Conservation (phyloP, 2,113 vertebrate species). For the Malurus melanocephalus region DNA sequence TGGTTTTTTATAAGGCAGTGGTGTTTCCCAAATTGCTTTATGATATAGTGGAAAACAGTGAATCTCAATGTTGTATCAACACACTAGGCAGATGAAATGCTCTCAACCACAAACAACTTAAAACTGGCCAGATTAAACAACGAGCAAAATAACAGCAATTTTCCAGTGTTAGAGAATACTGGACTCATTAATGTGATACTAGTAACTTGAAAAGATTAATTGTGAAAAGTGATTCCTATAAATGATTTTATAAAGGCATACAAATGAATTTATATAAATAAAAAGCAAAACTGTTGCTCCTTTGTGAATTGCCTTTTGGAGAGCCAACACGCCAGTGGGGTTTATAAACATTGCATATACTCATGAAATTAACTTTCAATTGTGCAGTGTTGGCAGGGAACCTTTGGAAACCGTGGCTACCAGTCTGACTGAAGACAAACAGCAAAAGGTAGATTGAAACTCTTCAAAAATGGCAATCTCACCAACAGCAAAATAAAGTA, state of each 20-base stretch:
- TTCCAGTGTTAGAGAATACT: background rate
- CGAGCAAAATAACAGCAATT: background rate
- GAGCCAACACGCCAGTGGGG: background rate
- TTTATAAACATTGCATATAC: background rate
- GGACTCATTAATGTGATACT: background rate
- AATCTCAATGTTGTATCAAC: background rate
- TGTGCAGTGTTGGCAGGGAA: background rate
- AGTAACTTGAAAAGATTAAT: background rate
- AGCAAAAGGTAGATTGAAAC: background rate
- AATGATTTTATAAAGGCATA: background rate
- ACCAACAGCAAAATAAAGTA: background rate
- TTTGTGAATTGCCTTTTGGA: background rate
- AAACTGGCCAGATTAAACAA: constrained; percentile 2
- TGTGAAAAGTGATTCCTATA: background rate
- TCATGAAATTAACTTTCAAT: background rate
- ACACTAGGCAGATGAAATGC: background rate
- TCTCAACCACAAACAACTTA: background rate
- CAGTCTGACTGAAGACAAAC: background rate
- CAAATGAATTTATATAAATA: background rate
- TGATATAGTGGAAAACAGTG: background rate
- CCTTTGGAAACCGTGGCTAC: constrained; percentile 12
- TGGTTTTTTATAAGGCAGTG: background rate
- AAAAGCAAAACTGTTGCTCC: background rate
- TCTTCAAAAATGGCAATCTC: background rate
- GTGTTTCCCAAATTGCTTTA: background rate